Evolutionary conservation across 2,113 vertebrate genomes (phyloP).

Genomic region (Hydrolagus affinis): DNA sequence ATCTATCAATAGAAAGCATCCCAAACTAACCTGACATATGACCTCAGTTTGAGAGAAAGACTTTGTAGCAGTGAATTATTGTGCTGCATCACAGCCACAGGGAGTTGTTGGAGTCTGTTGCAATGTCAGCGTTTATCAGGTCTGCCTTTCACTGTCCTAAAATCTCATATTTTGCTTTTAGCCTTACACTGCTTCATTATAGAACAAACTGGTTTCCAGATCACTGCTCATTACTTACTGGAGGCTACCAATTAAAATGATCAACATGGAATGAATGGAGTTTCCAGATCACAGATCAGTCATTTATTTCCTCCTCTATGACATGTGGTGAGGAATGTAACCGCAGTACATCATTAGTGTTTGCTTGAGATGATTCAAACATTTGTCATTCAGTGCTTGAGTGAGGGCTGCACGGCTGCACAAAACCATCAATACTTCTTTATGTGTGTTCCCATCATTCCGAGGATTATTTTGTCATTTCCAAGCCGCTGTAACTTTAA

Average conservation of each 20-base stretch:
- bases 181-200: background rate
- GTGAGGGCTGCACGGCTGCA: background rate
- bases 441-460: background rate
- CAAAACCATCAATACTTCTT: background rate
- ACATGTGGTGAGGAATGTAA: background rate
- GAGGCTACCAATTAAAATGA: background rate
- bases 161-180: background rate
- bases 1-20: background rate
- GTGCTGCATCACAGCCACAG: background rate
- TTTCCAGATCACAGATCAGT: constrained; percentile 15
- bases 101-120: background rate
- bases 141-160: background rate
- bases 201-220: background rate
- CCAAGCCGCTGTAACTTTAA: background rate
- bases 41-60: background rate
- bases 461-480: background rate
- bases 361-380: too few species aligned
- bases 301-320: background rate
- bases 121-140: background rate
- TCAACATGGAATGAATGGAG: background rate
- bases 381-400: background rate
- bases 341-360: too few species aligned
- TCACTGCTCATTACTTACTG: background rate
- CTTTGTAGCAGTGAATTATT: background rate
- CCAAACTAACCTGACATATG: background rate